Percentiles rank a stretch among this genome's conserved stretches.
These are phyloP conservation scores for Pseudonaja textilis DNA, from an alignment of 2,113 vertebrate species.

Conservation along the genomic window DNA sequence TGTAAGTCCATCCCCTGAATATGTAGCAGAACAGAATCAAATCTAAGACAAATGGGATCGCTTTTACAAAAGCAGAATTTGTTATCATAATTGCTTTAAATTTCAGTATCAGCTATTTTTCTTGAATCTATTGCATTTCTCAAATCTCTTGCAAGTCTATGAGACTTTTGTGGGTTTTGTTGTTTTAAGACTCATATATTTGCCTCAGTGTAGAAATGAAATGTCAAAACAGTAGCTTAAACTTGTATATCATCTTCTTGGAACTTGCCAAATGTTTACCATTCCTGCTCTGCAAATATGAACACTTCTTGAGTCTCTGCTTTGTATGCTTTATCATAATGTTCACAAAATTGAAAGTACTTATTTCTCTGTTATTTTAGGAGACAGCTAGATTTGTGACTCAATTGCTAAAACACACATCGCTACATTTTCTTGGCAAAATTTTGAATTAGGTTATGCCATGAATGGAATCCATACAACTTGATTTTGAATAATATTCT, in stretches of 20 bases:
- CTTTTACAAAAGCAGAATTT: not conserved
- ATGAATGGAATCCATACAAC: not conserved
- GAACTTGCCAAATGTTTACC: slow-evolving; percentile 23
- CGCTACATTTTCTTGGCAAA: not conserved
- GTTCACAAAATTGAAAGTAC: slow-evolving; percentile 17
- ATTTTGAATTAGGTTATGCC: slow-evolving; percentile 20
- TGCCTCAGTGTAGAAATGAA: slow-evolving; percentile 1
- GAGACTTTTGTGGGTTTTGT: not conserved
- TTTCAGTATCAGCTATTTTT: not conserved
- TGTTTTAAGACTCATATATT: slow-evolving; percentile 13
- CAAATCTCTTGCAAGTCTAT: not conserved
- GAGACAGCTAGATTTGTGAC: slow-evolving; percentile 20
- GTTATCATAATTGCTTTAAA: not conserved
- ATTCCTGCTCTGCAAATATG: slow-evolving; percentile 22
- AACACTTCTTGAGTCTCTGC: slow-evolving; percentile 25
- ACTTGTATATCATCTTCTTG: slow-evolving; percentile 18
- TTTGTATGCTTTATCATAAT: slow-evolving; percentile 24
- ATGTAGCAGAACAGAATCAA: not conserved
- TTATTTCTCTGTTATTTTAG: slow-evolving; percentile 12
- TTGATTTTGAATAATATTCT: not conserved
- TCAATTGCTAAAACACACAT: slow-evolving; percentile 1
- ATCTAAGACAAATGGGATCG: not conserved
- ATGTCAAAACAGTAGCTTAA: not conserved
- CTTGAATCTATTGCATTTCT: not conserved
- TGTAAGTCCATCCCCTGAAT: not conserved